Evolutionary conservation across 2,888 invertebrate species (phyloP).

Genomic region (Homarus gammarus): DNA sequence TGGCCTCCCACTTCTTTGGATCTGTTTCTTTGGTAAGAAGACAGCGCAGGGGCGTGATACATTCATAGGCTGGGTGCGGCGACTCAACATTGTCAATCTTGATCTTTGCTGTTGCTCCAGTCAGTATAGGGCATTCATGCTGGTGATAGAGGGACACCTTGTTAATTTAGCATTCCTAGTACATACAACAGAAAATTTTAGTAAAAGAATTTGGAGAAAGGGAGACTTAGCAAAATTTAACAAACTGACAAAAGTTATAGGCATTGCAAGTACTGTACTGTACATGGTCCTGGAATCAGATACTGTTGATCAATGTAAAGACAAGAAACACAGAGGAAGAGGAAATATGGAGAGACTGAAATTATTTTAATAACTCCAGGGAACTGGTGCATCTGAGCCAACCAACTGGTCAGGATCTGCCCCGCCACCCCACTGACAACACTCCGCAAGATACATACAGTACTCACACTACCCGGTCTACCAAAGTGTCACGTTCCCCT

Average conservation of each 20-base stretch:
- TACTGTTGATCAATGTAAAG: too few relatives aligned
- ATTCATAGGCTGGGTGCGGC: conserved; percentile 65
- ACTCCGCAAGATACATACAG: too few relatives aligned
- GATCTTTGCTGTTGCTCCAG: conserved; percentile 43
- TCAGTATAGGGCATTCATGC: conserved; percentile 57
- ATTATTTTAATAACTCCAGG: too few relatives aligned
- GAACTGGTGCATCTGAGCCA: too few relatives aligned
- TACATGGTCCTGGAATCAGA: too few relatives aligned
- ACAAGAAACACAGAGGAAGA: too few relatives aligned
- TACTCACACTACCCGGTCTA: too few relatives aligned
- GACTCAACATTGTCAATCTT: conserved; percentile 44
- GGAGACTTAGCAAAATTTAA: neutral
- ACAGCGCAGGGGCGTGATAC: conserved; percentile 70
- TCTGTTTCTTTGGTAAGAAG: conserved; percentile 56
- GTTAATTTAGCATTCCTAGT: neutral
- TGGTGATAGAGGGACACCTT: neutral
- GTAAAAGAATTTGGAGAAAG: neutral
- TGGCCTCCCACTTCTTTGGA: conserved; percentile 66
- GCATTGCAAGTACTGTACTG: too few relatives aligned
- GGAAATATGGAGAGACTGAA: too few relatives aligned
- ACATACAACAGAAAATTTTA: neutral
- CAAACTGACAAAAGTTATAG: neutral
- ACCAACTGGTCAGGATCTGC: too few relatives aligned
- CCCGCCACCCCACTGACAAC: too few relatives aligned
- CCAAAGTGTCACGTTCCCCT: too few relatives aligned